Evolutionary conservation across 2,797 vertebrate genomes (phyloP).

Genomic region (Clarias fuscus): DNA sequence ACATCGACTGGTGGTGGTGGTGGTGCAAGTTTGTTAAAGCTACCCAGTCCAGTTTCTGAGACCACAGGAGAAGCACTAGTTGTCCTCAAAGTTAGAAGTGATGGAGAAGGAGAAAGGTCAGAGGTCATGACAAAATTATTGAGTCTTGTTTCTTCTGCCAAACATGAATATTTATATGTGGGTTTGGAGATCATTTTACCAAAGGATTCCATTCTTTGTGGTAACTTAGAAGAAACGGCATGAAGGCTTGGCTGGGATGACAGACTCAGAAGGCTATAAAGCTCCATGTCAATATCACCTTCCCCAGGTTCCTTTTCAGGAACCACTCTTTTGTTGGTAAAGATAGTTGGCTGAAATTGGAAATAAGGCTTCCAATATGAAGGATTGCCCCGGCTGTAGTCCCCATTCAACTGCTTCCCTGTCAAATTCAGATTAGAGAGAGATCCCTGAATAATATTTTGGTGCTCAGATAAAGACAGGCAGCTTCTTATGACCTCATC

Average conservation of each 20-base stretch:
- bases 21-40: slow-evolving; percentile 65
- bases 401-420: slow-evolving; percentile 67
- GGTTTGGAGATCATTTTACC: slow-evolving; percentile 69
- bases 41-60: slow-evolving; percentile 71
- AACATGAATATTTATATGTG: slow-evolving; percentile 73
- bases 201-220: slow-evolving; percentile 59
- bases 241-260: slow-evolving; percentile 87
- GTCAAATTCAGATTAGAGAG: slow-evolving; percentile 66
- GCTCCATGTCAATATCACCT: slow-evolving; percentile 71
- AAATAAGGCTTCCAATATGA: slow-evolving; percentile 85
- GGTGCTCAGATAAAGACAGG: slow-evolving; percentile 64
- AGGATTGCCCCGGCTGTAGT: slow-evolving; percentile 77
- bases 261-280: slow-evolving; percentile 77
- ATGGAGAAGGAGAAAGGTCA: slow-evolving; percentile 84
- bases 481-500: slow-evolving; percentile 70
- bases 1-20: slow-evolving; percentile 65
- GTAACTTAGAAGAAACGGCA: slow-evolving; percentile 81
- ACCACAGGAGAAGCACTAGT: slow-evolving; percentile 77
- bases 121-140: slow-evolving; percentile 80
- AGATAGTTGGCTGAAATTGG: slow-evolving; percentile 83
- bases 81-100: slow-evolving; percentile 78
- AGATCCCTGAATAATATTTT: slow-evolving; percentile 61
- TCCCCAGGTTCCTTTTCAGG: slow-evolving; percentile 79
- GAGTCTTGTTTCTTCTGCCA: slow-evolving; percentile 71
- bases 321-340: slow-evolving; percentile 86